Evolutionary conservation across 92 coral and sea anemone genomes (phyloP), one percentile per base, ranked within the genome.

Genomic region (Hydrozoanthus gracilis): DNA sequence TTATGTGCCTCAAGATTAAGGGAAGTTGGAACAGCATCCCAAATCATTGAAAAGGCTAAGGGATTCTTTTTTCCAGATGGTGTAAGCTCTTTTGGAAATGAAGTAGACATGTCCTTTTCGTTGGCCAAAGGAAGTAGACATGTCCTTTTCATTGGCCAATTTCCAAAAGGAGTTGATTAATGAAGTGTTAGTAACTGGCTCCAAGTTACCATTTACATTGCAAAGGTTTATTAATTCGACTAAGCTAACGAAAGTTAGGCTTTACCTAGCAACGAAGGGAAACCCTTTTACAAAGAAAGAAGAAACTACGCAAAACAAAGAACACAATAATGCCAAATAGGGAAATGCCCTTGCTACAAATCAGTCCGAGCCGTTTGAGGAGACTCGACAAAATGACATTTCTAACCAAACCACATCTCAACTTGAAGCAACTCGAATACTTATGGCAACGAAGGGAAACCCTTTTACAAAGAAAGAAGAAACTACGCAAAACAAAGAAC

Each of bases 31-130:
- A 84, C 86, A 68, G 86, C 86, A 64, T 78, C 77, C 84, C 50
- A 50, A 13, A 79, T 84, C 79, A 89, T 89, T 67, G 82, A 77
- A 84, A 77, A 15, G n/a, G 88, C 84, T 73, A 89, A 89, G 67
- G 88, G 77, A 66, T 73, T 83, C 55, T 84, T 89, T 83, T 84
- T 89, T 60, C 91, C 87, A 70, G 83, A 61, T 76, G 79, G 70
- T 83, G 68, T 78, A 66, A 89, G 91, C 56, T 51, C 83, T 65
- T 83, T 80, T 89, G 88, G 88, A 54, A 66, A 18, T 3, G 78
- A 49, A 47, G 78, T 47, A 73, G 12, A 15, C 49, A 73, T 73
- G 61, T 49, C 54, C 47, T 73, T 73, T 73, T 47, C 78, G 49
- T 14, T 73, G 78, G 78, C 78, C 5, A 73, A 66, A 18, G 5